phyloP scores from a whole-genome alignment of 2,888 invertebrate genomes.

The Onthophagus sagittarius region DNA sequence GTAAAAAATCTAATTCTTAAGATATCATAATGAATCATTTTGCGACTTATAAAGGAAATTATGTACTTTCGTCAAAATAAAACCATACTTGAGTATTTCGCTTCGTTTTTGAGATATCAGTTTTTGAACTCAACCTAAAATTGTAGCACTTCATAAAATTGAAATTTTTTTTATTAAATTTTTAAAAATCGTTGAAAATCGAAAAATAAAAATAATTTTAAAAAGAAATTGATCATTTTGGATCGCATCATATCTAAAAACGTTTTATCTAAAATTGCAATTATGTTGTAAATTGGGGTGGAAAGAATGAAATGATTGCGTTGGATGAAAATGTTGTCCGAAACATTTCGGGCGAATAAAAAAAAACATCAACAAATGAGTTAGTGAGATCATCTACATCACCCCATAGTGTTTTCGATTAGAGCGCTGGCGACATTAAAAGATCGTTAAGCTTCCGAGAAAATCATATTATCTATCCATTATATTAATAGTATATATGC shows the following conservation, averaged over 20 bases:
- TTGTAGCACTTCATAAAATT: no score
- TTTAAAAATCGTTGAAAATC: no score
- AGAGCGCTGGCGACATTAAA: not conserved
- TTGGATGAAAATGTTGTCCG: not conserved
- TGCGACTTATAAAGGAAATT: no score
- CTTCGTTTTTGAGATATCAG: no score
- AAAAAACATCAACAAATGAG: not conserved
- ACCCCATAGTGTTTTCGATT: not conserved
- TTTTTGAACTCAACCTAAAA: no score
- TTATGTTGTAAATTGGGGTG: not conserved
- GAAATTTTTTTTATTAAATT: no score
- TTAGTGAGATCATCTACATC: not conserved
- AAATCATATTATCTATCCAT: constrained; percentile 22
- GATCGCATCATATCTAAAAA: not conserved
- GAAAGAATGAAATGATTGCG: not conserved
- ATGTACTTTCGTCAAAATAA: no score
- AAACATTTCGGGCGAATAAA: not conserved
- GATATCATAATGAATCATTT: no score
- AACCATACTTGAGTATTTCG: no score
- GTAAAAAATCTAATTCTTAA: no score
- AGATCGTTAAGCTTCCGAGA: not conserved
- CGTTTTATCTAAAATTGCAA: not conserved
- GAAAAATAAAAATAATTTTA: no score
- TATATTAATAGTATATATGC: constrained; percentile 23
- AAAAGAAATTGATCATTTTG: no score